Evolutionary conservation across 2,113 vertebrate species (phyloP).

Genomic region (Chaenogobius annularis): DNA sequence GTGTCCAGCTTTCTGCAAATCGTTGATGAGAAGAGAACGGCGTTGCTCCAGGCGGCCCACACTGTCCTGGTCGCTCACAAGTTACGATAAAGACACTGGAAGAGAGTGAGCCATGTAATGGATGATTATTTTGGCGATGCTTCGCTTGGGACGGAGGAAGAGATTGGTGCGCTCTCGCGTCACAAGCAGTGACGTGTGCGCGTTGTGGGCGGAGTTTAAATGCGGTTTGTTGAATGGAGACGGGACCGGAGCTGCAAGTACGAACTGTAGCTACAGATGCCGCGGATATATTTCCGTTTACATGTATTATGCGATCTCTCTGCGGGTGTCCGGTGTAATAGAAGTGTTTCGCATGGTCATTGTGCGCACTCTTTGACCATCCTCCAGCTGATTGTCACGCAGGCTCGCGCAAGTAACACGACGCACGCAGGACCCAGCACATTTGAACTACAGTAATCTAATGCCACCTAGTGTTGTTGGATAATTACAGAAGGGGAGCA

Average conservation of each 20-base stretch:
- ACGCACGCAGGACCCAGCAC: not conserved
- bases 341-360: not conserved
- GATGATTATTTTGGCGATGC: constrained; percentile 72
- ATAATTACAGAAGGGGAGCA: constrained; percentile 26
- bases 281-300: not conserved
- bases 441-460: constrained; percentile 42
- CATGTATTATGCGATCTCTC: constrained; percentile 1
- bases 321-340: not conserved
- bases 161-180: constrained; percentile 84
- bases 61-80: constrained; percentile 54
- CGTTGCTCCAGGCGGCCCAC: constrained; percentile 51
- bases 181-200: constrained; percentile 82
- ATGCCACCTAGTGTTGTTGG: constrained; percentile 67
- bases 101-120: constrained; percentile 58
- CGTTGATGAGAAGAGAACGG: constrained; percentile 28
- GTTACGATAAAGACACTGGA: constrained; percentile 73
- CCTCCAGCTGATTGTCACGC: not conserved
- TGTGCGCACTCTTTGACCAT: not conserved
- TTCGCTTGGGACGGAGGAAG: constrained; percentile 81
- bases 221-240: constrained; percentile 9
- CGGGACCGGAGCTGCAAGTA: constrained; percentile 69
- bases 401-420: not conserved
- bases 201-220: constrained; percentile 77
- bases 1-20: constrained; percentile 45
- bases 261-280: constrained; percentile 65